Evolutionary conservation across 2,113 vertebrate genomes (phyloP), one percentile per base, ranked within the genome.

Genomic region (Cololabis saira): DNA sequence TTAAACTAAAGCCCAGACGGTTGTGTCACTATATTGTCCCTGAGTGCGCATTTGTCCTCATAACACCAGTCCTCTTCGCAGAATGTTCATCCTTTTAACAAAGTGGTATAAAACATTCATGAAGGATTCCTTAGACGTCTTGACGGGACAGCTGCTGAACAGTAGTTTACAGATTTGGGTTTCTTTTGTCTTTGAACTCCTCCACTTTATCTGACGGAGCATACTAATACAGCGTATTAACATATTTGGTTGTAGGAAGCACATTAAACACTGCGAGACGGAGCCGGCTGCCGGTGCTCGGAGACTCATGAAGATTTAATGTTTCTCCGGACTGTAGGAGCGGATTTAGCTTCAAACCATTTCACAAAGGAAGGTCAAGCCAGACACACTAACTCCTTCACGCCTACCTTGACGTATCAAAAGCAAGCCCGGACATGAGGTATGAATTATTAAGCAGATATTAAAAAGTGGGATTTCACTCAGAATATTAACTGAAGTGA

Each of bases 171-270:
- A 75, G 79, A 80, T 78, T 61, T 69, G 47, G 75, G 44, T 80
- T n/a, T 68, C 79, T 83, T 86, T 74, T 72, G 81, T 87, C 86
- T 88, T 88, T 88, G 86, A 89, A 89, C 79, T 86, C 65, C 57
- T 73, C 43, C 3, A 22, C 64, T 37, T 63, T 67, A 67, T 71
- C 77, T 56, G 33, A 63, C 71, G 19, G 57, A 80, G 86, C 61
- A 88, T 86, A 82, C 73, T 83, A 87, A 89, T 85, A 71, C 4
- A 22, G 0, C 27, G 62, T 61, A 88, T 88, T 88, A 73, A 78
- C 83, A 84, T 87, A 74, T 74, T 56, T 71, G 65, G 78, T 83
- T 80, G 71, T 54, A 79, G 61, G 53, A 48, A 59, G 49, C 14
- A 24, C 55, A 75, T 86, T 74, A 83, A 76, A 71, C 54, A 71